Base-by-base conservation (phyloP, 2,113 vertebrate species). In the Myrmophylax atrothorax region DNA sequence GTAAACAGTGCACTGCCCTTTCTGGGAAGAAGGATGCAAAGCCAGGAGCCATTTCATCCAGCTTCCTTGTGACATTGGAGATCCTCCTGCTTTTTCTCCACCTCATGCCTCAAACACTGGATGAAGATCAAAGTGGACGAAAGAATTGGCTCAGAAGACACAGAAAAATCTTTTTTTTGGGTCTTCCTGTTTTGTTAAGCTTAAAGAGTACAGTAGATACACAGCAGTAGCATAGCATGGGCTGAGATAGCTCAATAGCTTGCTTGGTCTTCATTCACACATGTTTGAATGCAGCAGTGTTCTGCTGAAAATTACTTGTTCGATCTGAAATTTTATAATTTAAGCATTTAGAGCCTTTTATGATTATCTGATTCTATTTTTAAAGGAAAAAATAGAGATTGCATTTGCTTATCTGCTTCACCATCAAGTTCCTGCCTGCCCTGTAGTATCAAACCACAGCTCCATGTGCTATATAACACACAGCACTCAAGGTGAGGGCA, bases 21-120 rank as follows among this genome's bases (percentile, higher is more conserved):
- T 11, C 33, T 87, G 92, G 75, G 79, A 92, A 79, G 44, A 76
- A 70, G 70, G n/a, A 35, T 63, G 67, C 83, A 52, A 87, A 89
- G 31, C 80, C 50, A 75, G 72, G 50, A 92, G 76, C 35, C 68
- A 24, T 83, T 91, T 83, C 50, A 55, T 35, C 40, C 26, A 70
- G 40, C 72, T 91, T 23, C 49, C 35, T 24, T 50, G 33, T 46
- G 47, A 8, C 29, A 59, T 47, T 9, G 2, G 11, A 59, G 15
- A 69, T 68, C 38, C 38, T 92, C 50, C 29, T 72, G 10, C 7
- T 52, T 52, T 89, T 70, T 75, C 23, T 29, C 20, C 2, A 46
- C 31, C 24, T 58, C 24, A 1, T 44, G 23, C 59, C 42, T 79
- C 0, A 1, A 49, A 80, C 0, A 5, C 44, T 73, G 73, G 59